phyloP scores from a whole-genome alignment of 37 sponge, comb jelly and placozoan species.

The Lycopodina hypogea region DNA sequence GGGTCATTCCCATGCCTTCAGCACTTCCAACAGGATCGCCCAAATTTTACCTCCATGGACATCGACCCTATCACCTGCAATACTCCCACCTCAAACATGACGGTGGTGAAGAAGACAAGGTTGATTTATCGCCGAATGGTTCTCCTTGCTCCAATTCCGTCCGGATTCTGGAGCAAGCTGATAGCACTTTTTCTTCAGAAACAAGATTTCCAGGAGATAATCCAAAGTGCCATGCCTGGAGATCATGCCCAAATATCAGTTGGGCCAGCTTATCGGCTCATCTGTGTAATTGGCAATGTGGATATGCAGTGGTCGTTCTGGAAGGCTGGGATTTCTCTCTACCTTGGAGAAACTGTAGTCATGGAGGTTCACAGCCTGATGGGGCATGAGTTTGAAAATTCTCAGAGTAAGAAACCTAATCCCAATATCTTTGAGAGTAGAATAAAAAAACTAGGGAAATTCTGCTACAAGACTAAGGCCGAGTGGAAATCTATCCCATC shows the following conservation, averaged over 20 bases:
- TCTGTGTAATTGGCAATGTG: conserved; percentile 31
- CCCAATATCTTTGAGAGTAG: not conserved
- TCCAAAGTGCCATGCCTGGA: not conserved
- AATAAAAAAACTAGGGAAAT: conserved; percentile 4
- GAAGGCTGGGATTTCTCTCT: conserved; percentile 73
- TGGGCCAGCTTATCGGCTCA: conserved; percentile 15
- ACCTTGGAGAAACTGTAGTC: conserved; percentile 27
- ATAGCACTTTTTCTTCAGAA: conserved; percentile 62
- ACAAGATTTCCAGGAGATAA: conserved; percentile 40
- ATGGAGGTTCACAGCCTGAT: conserved; percentile 49
- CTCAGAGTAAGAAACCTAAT: not conserved
- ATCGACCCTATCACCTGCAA: not conserved
- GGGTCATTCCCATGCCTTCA: conserved; percentile 28
- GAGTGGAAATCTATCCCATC: conserved; percentile 20
- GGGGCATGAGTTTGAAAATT: conserved; percentile 36
- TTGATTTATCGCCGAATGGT: conserved; percentile 46
- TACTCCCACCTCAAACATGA: not conserved
- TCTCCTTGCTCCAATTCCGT: conserved; percentile 48
- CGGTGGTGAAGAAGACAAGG: conserved; percentile 23
- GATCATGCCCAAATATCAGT: not conserved
- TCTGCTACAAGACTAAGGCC: conserved; percentile 3
- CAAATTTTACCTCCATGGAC: not conserved
- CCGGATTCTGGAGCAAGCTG: conserved; percentile 77
- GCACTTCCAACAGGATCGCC: not conserved
- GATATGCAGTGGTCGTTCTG: conserved; percentile 58